A percentile compares a stretch with the other conserved stretches of the same genome.
Conservation (phyloP, 1,140 invertebrate genomes). For the Diachasma alloeum region DNA sequence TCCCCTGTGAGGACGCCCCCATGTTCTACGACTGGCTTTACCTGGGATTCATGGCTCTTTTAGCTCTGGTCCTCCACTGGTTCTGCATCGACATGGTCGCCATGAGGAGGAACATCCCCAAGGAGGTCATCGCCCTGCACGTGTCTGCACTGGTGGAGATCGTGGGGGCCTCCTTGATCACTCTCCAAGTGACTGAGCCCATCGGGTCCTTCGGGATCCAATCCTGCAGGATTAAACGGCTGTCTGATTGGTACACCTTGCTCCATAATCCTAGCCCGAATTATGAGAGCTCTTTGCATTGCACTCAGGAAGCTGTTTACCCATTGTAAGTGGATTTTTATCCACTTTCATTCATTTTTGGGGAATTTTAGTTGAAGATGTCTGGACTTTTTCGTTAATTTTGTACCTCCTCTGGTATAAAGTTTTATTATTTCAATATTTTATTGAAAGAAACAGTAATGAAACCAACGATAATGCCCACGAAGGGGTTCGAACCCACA, state of each 20-base stretch:
- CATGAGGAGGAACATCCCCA: slow-evolving; percentile 77
- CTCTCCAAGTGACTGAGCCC: slow-evolving; percentile 81
- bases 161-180: slow-evolving; percentile 74
- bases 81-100: slow-evolving; percentile 89
- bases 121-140: slow-evolving; percentile 76
- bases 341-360: slow-evolving; percentile 2
- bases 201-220: slow-evolving; percentile 76
- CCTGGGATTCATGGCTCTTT: slow-evolving; percentile 89
- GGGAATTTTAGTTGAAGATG: too few relatives aligned
- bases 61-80: slow-evolving; percentile 88
- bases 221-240: slow-evolving; percentile 78
- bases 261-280: slow-evolving; percentile 93
- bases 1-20: slow-evolving; percentile 78
- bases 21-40: slow-evolving; percentile 94
- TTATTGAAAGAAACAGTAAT: too few relatives aligned
- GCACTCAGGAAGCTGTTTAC: slow-evolving; percentile 96
- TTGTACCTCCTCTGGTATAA: too few relatives aligned
- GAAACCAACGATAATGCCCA: too few relatives aligned
- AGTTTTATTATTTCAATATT: too few relatives aligned
- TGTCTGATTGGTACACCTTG: slow-evolving; percentile 96
- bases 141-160: slow-evolving; percentile 85
- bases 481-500: too few relatives aligned
- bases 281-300: slow-evolving; percentile 88
- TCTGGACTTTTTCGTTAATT: too few relatives aligned
- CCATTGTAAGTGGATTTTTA: slow-evolving; percentile 79